These are phyloP conservation scores for Drosophila limbata DNA, from an alignment of 2,888 invertebrate genomes.

Conservation along the genomic window DNA sequence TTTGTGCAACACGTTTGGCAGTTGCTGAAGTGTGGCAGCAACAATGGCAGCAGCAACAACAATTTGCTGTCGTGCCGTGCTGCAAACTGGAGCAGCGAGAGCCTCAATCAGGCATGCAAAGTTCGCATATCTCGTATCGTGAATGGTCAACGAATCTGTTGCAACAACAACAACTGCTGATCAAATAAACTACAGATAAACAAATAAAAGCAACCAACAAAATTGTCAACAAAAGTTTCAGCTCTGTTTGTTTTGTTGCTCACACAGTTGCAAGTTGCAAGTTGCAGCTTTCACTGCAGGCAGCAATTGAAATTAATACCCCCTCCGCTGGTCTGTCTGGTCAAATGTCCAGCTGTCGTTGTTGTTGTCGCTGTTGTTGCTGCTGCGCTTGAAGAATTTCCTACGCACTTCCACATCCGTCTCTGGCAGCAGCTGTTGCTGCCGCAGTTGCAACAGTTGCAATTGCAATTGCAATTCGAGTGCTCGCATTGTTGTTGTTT, in stretches of 20 bases:
- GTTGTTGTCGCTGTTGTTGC: slow-evolving; percentile 9
- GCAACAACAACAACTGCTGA: slow-evolving; percentile 4
- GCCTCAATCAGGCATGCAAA: slow-evolving; percentile 63
- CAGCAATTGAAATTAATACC: slow-evolving; percentile 47
- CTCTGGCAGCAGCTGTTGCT: slow-evolving; percentile 41
- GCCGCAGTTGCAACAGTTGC: slow-evolving; percentile 1
- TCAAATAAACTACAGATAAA: slow-evolving; percentile 11
- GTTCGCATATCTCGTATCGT: slow-evolving; percentile 50
- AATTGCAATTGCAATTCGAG: slow-evolving; percentile 28
- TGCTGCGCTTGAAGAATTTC: slow-evolving; percentile 66
- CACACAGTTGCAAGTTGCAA: slow-evolving; percentile 2
- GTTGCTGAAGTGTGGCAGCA: slow-evolving; percentile 68
- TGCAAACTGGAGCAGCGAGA: slow-evolving; percentile 49
- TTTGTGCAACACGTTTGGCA: slow-evolving; percentile 67
- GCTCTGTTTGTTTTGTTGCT: slow-evolving; percentile 42
- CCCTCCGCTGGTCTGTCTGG: slow-evolving; percentile 6
- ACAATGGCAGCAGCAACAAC: slow-evolving; percentile 34
- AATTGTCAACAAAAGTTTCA: slow-evolving; percentile 52
- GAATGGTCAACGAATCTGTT: slow-evolving; percentile 45
- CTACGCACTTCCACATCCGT: slow-evolving; percentile 69
- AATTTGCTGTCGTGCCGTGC: slow-evolving; percentile 34
- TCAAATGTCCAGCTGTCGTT: slow-evolving; percentile 36
- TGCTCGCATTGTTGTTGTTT: slow-evolving; percentile 2
- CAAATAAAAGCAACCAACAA: slow-evolving; percentile 14
- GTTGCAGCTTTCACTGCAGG: slow-evolving; percentile 36